Base-by-base conservation (phyloP, 2,888 invertebrate genomes). In the Mantis religiosa region DNA sequence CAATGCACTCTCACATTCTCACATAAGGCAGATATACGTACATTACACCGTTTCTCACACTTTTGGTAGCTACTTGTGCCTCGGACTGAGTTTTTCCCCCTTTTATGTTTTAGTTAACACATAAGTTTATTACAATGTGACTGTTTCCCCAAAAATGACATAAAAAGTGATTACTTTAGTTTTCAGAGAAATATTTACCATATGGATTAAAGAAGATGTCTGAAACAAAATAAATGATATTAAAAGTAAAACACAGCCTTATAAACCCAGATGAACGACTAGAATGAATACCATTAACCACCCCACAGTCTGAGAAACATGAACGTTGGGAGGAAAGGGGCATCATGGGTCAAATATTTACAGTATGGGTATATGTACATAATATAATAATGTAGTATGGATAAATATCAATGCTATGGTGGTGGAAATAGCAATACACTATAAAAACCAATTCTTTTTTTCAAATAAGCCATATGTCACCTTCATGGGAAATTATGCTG, bases 181-280 rank as follows among this genome's bases (percentile, higher is more conserved):
- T 20, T 71, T 25, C 20, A 71, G 54, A 71, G 54, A 71, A 25
- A 71, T 71, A 71, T 71, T 71, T 71, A 71, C 25, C 20, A 71
- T 71, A 20, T 25, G 25, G 54, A 71, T 71, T 20, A 71, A 71
- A 71, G 54, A 71, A 71, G 54, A 71, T 71, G 54, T 71, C 20
- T 71, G 30, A 82, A 41, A 87, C 82, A 89, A 71, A 87, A 88
- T 87, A 81, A 89, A 84, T 87, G 83, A 87, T 90, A 47, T 90
- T 85, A 71, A 88, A 88, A 28, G 82, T 88, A 30, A 88, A 88
- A 84, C 89, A 90, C 54, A 89, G 90, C 89, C 87, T 90, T 90
- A 91, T 91, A 92, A 71, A 92, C 91, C 92, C 92, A 92, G 92
- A 91, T 92, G 85, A 92, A 92, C 92, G 92, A 92, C 92, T 92